These are phyloP conservation scores for Shargacucullia verbasci DNA, from an alignment of 2,888 invertebrate genomes.

Conservation along the genomic window DNA sequence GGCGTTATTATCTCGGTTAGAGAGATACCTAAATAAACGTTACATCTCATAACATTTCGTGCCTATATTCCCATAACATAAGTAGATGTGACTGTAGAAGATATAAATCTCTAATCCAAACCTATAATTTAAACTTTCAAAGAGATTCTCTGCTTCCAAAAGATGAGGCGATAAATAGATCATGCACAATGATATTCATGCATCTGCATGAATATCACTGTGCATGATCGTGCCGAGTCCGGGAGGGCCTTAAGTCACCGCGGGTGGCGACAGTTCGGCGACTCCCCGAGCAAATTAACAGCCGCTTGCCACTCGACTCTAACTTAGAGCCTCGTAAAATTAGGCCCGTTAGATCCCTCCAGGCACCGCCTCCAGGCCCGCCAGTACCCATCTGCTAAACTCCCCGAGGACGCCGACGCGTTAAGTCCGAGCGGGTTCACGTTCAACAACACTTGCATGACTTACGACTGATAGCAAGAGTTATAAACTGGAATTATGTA, in stretches of 20 bases:
- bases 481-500: too few species aligned
- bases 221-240: constrained; percentile 41
- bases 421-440: constrained; percentile 72
- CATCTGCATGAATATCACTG: constrained; percentile 70
- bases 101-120: too few species aligned
- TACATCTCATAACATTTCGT: neutral
- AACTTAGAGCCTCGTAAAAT: constrained; percentile 88
- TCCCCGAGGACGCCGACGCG: constrained; percentile 70
- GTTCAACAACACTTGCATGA: constrained; percentile 70
- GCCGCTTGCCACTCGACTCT: constrained; percentile 83
- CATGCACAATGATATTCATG: too few species aligned
- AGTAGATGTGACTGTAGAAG: neutral
- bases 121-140: too few species aligned
- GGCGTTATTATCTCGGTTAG: neutral
- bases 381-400: constrained; percentile 30
- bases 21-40: constrained; percentile 3
- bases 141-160: neutral
- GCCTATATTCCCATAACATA: neutral
- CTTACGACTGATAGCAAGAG: constrained; percentile 55
- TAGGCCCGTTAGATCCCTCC: constrained; percentile 84
- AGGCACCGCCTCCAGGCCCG: constrained; percentile 69
- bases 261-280: constrained; percentile 84
- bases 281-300: constrained; percentile 83
- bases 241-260: constrained; percentile 80
- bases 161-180: constrained; percentile 64